Evolutionary conservation across 2,797 vertebrate species (phyloP), one percentile per base, ranked within the genome.

Genomic region (Coilia nasus): DNA sequence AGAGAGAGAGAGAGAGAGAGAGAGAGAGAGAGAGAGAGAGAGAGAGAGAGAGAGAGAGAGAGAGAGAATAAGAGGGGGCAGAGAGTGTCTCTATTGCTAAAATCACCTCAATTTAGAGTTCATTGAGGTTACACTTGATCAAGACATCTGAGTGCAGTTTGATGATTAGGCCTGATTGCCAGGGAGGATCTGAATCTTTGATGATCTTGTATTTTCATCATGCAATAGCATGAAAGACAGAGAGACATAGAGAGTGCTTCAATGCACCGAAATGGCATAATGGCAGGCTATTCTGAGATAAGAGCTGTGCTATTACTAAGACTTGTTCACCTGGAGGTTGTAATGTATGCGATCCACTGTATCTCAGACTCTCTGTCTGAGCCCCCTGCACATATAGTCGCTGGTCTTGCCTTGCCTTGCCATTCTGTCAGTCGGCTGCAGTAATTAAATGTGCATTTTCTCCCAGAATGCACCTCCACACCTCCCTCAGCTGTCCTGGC

Each of bases 91-190:
- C 64, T 78, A 50, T 83, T 21, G 28, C 31, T 80, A 75, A 60
- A 57, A 81, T 82, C 47, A 11, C 81, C 46, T 41, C 28, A 21
- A 82, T 83, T 86, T 85, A 50, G 67, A 83, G 83, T 85, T 81
- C 57, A 81, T 90, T 89, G 47, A 83, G 86, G 83, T 82, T 82
- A 67, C 83, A 83, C 82, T 89, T 67, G 23, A 87, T 86, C 10
- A 83, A 12, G 41, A 59, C 21, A 10, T 71, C 31, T 7, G 59
- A 86, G 75, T 82, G 78, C 67, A 86, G 82, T 57, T 59, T 75
- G 67, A 21, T 75, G 83, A 35, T 64, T 81, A 4, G 67, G 57
- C 84, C 83, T 88, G 85, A 88, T 87, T 88, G 85, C 83, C 64
- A n/a, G 35, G 60, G 62, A 81, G 85, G 78, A 67, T 47, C 75